A percentile compares a stretch with the other conserved stretches of the same genome.
Evolutionary conservation across 2,888 invertebrate species (phyloP).

Genomic region (Cepaea hortensis): DNA sequence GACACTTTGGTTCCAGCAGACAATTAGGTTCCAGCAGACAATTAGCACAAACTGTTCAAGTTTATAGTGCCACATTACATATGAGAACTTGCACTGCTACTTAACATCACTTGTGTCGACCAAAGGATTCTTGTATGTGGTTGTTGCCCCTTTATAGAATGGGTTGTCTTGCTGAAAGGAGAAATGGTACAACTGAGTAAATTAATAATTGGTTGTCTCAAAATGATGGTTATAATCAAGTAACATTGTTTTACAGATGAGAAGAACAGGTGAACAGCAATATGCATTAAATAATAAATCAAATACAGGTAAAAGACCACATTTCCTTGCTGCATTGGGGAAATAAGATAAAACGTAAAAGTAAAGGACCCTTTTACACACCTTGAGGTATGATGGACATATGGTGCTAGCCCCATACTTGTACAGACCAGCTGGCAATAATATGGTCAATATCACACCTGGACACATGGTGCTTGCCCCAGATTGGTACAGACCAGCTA

Average conservation of each 20-base stretch:
- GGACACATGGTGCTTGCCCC: no score
- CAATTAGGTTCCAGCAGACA: no score
- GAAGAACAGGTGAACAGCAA: no score
- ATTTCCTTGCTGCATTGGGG: no score
- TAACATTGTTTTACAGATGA: background rate
- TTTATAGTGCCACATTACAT: background rate
- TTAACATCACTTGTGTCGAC: constrained; percentile 39
- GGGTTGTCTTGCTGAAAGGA: constrained; percentile 49
- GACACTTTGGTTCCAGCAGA: no score
- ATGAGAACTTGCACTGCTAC: background rate
- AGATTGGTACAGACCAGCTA: no score
- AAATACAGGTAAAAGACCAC: background rate
- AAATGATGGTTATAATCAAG: background rate
- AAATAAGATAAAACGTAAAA: no score
- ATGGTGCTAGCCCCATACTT: no score
- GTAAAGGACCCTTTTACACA: no score
- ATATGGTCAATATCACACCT: no score
- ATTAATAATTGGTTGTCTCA: background rate
- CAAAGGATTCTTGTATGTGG: constrained; percentile 51
- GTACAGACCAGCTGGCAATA: no score
- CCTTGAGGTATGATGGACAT: no score
- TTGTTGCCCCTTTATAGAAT: constrained; percentile 52
- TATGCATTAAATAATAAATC: background rate
- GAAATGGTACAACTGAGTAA: background rate
- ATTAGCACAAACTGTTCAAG: background rate